Base-by-base conservation (phyloP, 35 echinoderm and acorn worm genomes). In the Ophiothrix spiculata region DNA sequence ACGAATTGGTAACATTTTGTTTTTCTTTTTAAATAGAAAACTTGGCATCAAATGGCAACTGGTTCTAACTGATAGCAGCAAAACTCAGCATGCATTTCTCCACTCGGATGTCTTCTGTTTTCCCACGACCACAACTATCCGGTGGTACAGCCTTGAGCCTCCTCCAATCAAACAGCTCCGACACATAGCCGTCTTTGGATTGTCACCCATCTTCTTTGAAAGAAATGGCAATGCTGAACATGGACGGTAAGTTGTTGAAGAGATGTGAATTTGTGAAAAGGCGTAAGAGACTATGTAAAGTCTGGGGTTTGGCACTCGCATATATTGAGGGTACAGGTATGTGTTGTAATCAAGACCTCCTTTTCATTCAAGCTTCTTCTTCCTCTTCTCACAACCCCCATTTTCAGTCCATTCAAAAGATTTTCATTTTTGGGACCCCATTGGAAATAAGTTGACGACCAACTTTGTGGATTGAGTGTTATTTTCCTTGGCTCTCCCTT, bases 41-140 rank as follows among this genome's bases (percentile, higher is more conserved):
- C 86, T 93, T 75, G 81, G 91, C n/a, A 84, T 93, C 3, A 39
- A 21, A 37, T 93, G 91, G 91, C 80, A 93, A 75, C 40, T 93
- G 11, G 86, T 93, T 31, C 54, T 93, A 14, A 85, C 77, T 39
- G 91, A 93, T 37, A 38, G 64, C 75, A 79, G 80, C 86, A 88
- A 88, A 49, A 41, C 46, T 1, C 76, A 88, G 38, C 39, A 78
- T 56, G 21, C 60, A 28, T 77, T 93, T 38, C 40, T 34, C 35
- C 86, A 88, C 19, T 88, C 81, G 16, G 91, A 93, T 84, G 80
- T 77, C 8, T 88, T 78, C 46, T 64, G 75, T 54, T 93, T 93
- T 31, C 91, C 33, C 4, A 93, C 80, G 11, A 88, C 91, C 25
- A n/a, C 76, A 17, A 89, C 91, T 23, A 80, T 93, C 4, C 77